These are phyloP conservation scores for Dicrurus megarhynchus DNA, from an alignment of 2,113 vertebrate species.

Conservation along the genomic window DNA sequence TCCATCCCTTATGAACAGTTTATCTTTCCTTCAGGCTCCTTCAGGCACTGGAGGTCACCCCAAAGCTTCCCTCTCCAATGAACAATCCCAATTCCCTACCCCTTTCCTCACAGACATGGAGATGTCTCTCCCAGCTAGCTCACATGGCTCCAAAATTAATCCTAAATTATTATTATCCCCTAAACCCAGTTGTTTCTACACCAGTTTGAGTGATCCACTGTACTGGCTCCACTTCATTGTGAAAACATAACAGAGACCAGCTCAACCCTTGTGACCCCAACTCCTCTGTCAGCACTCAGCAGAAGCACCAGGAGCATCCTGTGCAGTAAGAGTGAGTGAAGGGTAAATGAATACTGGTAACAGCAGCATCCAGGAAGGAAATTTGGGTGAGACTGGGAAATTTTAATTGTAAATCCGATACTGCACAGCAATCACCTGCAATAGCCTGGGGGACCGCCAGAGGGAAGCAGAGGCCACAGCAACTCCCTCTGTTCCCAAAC, in stretches of 20 bases:
- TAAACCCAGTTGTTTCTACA: neutral
- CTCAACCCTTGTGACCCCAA: neutral
- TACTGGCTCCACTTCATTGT: neutral
- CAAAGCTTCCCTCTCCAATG: neutral
- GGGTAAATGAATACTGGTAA: rapidly evolving
- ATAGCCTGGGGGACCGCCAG: neutral
- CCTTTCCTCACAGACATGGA: neutral
- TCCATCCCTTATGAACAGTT: neutral
- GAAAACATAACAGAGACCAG: neutral
- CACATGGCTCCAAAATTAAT: neutral
- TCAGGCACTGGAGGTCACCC: neutral
- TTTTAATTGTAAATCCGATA: rapidly evolving
- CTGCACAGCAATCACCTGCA: rapidly evolving
- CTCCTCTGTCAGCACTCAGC: neutral
- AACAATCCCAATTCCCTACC: neutral
- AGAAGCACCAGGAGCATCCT: neutral
- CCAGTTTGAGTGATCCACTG: neutral
- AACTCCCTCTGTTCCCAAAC: neutral
- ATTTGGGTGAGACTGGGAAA: rapidly evolving
- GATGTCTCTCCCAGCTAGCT: neutral
- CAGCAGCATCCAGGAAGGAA: neutral
- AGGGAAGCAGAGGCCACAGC: slow-evolving; percentile 14
- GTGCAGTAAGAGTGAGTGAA: rapidly evolving
- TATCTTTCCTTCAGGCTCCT: neutral
- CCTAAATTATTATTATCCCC: neutral